A percentile compares a stretch with the other conserved stretches of the same genome.
Evolutionary conservation across 2,888 invertebrate species (phyloP).

Genomic region (Drosophila maculinotata): DNA sequence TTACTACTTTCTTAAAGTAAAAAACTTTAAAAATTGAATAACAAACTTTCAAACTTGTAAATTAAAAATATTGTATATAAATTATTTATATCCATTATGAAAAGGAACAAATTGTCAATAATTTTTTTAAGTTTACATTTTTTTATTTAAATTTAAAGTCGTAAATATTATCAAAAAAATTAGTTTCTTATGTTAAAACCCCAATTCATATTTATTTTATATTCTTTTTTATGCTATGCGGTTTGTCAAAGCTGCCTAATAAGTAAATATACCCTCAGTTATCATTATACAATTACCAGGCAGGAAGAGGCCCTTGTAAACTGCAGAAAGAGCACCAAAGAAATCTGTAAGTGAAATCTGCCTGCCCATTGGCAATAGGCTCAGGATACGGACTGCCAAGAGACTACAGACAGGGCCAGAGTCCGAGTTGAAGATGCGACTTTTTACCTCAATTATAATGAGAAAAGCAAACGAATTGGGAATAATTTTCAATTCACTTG

Average conservation of each 20-base stretch:
- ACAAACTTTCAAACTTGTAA: no score
- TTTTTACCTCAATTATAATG: slow-evolving; percentile 78
- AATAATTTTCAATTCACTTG: slow-evolving; percentile 83
- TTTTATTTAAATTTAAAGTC: no score
- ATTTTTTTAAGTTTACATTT: no score
- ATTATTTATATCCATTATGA: no score
- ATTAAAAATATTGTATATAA: no score
- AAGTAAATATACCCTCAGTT: slow-evolving; percentile 1
- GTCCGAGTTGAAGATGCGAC: slow-evolving; percentile 37
- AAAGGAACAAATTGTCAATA: no score
- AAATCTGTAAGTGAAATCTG: slow-evolving; percentile 70
- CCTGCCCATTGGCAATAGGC: slow-evolving; percentile 45
- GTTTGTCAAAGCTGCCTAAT: background rate
- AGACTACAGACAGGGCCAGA: slow-evolving; percentile 9
- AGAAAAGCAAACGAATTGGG: slow-evolving; percentile 83
- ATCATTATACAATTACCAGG: slow-evolving; percentile 9
- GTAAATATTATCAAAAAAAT: no score
- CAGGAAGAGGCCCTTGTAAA: slow-evolving; percentile 6
- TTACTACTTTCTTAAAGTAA: no score
- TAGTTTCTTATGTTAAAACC: no score
- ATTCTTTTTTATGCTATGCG: background rate
- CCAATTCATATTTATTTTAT: no score
- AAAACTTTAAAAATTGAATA: no score
- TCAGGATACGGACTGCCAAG: slow-evolving; percentile 7
- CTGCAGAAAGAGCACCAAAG: slow-evolving; percentile 8